A percentile compares a stretch with the other conserved stretches of the same genome.
These are phyloP conservation scores for Chaetorhynchus papuensis DNA, from an alignment of 2,113 vertebrate genomes.

Conservation along the genomic window DNA sequence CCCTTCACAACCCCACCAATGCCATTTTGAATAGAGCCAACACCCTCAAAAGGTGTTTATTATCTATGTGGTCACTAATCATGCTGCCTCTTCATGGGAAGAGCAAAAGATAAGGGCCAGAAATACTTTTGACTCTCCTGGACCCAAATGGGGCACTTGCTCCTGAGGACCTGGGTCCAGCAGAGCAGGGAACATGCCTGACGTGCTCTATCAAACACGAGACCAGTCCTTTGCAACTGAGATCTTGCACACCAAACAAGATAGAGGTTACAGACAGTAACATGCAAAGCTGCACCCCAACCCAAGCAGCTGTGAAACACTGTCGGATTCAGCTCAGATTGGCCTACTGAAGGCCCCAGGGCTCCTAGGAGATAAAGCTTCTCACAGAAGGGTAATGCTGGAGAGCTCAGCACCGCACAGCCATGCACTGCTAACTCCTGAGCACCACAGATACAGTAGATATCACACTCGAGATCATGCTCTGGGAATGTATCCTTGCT, in stretches of 20 bases:
- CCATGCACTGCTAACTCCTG: neutral
- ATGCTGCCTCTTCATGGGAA: neutral
- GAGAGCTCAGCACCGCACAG: neutral
- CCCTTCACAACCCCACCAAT: neutral
- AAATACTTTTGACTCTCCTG: neutral
- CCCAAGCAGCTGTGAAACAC: neutral
- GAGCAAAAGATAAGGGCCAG: neutral
- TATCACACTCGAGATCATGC: neutral
- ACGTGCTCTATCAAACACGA: rapidly evolving
- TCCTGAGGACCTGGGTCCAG: neutral
- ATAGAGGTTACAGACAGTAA: neutral
- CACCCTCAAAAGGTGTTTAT: neutral
- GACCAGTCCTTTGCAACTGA: neutral
- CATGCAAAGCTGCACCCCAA: neutral
- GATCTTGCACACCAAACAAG: neutral
- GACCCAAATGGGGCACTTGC: neutral
- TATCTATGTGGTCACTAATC: neutral
- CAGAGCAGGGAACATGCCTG: neutral
- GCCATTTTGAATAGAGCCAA: neutral
- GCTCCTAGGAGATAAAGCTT: neutral
- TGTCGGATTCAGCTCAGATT: neutral
- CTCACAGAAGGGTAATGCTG: neutral
- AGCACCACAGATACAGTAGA: neutral
- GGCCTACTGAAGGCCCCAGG: neutral
- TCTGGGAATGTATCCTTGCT: neutral